Evolutionary conservation across 2,797 vertebrate genomes (phyloP), one percentile per base, ranked within the genome.

Genomic region (Astyanax mexicanus): DNA sequence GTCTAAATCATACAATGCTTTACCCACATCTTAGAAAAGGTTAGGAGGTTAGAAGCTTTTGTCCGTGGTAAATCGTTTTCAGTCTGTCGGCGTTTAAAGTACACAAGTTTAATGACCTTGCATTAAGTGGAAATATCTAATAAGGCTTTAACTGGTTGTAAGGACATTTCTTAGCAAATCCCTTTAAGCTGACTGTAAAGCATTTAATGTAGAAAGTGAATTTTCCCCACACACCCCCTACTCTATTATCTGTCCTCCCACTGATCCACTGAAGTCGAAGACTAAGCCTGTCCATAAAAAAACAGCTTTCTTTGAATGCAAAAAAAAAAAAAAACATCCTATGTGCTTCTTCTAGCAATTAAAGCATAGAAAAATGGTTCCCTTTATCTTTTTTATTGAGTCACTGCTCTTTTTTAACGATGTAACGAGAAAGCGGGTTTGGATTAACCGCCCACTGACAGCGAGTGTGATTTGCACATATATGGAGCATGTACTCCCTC

Each of bases 381-480:
- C 2, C 1, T 70, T 45, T 8, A 27, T 40, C 15, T 40, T 61
- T 40, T 61, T 62, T 35, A 70, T 37, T 55, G 66, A 47, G 12
- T 72, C 7, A 40, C 7, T 66, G 52, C 58, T 47, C 5, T 38
- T 21, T n/a, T 69, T 60, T 64, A 2, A 40, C 29, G 64, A 23
- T 2, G 3, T 8, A 55, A 15, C 23, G 42, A 58, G 67, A 60
- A 10, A 5, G 29, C 25, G 15, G 12, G 29, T 29, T 42, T 61
- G 49, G 58, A 27, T 67, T 66, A 57, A 40, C 64, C 55, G 7
- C 60, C n/a, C 54, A 12, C 55, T 65, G 35, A 51, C 60, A 60
- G 67, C 58, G 1, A 54, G 60, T 64, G 62, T 40, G 57, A 57
- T 62, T 78, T 55, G 25, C 40, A 74, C 60, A 74, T 73, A 54